These are phyloP conservation scores for Bradysia coprophila DNA, from an alignment of 1,140 invertebrate genomes.

Conservation along the genomic window DNA sequence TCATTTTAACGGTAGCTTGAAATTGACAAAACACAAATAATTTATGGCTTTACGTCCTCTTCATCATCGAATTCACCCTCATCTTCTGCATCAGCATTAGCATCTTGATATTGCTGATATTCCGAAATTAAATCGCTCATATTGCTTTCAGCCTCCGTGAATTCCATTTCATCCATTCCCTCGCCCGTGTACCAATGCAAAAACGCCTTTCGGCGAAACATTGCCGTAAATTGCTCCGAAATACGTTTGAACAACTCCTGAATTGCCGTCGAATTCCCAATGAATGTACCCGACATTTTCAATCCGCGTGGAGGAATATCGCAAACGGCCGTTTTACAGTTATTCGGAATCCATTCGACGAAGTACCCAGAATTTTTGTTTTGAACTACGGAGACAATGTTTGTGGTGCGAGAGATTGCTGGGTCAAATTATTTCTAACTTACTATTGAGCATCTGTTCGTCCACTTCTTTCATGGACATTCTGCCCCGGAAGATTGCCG, in stretches of 20 bases:
- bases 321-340: conserved; percentile 54
- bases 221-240: conserved; percentile 48
- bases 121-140: conserved; percentile 65
- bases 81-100: conserved; percentile 47
- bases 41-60: conserved; percentile 33
- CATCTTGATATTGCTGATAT: conserved; percentile 83
- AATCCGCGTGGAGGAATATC: conserved; percentile 51
- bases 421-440: too few relatives aligned
- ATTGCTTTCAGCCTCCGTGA: too few relatives aligned
- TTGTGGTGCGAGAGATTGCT: too few relatives aligned
- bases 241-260: conserved; percentile 50
- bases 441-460: conserved; percentile 52
- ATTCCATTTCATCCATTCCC: too few relatives aligned
- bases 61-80: conserved; percentile 51
- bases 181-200: too few relatives aligned
- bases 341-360: conserved; percentile 69
- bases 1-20: too few relatives aligned
- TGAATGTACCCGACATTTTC: conserved; percentile 53
- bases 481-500: conserved; percentile 54
- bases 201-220: conserved; percentile 66
- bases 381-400: too few relatives aligned
- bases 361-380: conserved; percentile 71
- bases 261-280: conserved; percentile 52
- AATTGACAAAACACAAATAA: too few relatives aligned
- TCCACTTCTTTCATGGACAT: conserved; percentile 53